phyloP scores from a whole-genome alignment of 2,797 vertebrate genomes.

The Poeciliopsis presidionis region DNA sequence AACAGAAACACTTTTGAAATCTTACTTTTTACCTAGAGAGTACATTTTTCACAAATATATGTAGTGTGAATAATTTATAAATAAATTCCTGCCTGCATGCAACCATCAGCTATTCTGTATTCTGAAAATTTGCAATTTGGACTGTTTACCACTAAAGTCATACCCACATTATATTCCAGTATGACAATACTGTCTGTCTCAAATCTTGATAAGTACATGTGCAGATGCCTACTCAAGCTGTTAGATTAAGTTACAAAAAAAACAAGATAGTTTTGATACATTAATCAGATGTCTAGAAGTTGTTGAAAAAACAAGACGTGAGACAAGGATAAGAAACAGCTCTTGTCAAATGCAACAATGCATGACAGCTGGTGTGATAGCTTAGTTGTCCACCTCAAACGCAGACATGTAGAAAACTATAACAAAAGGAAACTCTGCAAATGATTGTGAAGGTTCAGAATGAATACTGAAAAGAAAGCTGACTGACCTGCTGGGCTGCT shows the following conservation, averaged over 20 bases:
- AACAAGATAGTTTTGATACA: background rate
- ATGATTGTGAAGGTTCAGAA: background rate
- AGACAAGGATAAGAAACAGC: background rate
- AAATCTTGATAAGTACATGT: conserved; percentile 6
- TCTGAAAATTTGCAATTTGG: background rate
- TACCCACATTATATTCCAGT: background rate
- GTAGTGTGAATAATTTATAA: background rate
- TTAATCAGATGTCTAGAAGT: background rate
- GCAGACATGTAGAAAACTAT: background rate
- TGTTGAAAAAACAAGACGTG: background rate
- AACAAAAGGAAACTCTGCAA: background rate
- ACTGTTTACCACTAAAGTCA: background rate
- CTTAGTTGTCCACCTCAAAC: background rate
- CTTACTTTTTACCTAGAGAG: background rate
- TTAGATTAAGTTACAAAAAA: background rate
- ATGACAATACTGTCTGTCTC: background rate
- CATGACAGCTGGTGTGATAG: background rate
- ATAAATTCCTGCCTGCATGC: background rate
- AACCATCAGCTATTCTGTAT: background rate
- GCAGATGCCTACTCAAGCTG: background rate
- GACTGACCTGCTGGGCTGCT: conserved; percentile 71
- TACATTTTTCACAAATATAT: background rate
- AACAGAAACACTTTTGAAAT: background rate
- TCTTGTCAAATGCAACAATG: conserved; percentile 12
- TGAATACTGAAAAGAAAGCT: background rate